These are phyloP conservation scores for Patella pellucida DNA, from an alignment of 2,888 invertebrate species.

Conservation along the genomic window DNA sequence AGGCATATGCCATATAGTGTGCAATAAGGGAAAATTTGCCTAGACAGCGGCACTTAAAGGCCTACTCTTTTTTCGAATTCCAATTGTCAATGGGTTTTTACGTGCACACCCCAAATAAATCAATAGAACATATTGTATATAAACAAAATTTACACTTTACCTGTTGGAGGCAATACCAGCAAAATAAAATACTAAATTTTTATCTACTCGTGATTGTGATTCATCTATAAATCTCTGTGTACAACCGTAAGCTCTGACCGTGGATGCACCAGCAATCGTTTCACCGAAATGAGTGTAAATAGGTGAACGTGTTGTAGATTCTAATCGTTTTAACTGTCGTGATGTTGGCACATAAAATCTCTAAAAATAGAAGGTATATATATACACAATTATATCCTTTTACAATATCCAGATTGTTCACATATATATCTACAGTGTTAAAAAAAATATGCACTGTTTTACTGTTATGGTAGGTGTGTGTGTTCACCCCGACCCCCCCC, in stretches of 20 bases:
- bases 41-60: too few species aligned
- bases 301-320: slow-evolving; percentile 69
- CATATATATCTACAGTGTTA: too few species aligned
- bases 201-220: slow-evolving; percentile 64
- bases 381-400: not conserved
- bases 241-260: slow-evolving; percentile 66
- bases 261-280: slow-evolving; percentile 73
- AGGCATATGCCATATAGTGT: too few species aligned
- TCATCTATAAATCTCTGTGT: slow-evolving; percentile 55
- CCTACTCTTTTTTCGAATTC: too few species aligned
- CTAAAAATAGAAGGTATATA: slow-evolving; percentile 43
- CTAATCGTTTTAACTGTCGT: slow-evolving; percentile 69
- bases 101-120: too few species aligned
- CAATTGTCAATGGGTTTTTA: too few species aligned
- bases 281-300: slow-evolving; percentile 71
- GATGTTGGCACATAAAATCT: slow-evolving; percentile 73
- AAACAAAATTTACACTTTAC: slow-evolving; percentile 37
- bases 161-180: slow-evolving; percentile 67
- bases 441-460: too few species aligned
- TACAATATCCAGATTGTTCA: too few species aligned
- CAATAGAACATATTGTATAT: too few species aligned
- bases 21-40: too few species aligned
- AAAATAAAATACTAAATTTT: slow-evolving; percentile 79
- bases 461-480: too few species aligned
- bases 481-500: too few species aligned